Conservation (phyloP, 2,113 vertebrate genomes). For the Lampris incognitus region DNA sequence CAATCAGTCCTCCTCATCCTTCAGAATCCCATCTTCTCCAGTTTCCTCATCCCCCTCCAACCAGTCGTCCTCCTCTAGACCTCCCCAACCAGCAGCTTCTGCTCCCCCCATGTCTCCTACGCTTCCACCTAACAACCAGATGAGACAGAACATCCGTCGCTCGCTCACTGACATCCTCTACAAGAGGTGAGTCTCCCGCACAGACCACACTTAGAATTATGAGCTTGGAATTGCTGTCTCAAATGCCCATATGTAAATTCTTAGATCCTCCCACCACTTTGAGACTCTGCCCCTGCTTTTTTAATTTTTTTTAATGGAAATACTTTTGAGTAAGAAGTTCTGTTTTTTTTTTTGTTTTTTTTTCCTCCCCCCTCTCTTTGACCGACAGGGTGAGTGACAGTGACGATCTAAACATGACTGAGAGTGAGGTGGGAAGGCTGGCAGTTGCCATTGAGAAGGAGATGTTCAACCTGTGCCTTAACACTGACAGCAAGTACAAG, state of each 20-base stretch:
- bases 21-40: conserved; percentile 68
- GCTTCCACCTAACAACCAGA: conserved; percentile 92
- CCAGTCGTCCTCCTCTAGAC: conserved; percentile 64
- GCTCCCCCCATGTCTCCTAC: conserved; percentile 56
- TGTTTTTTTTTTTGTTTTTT: conserved; percentile 1
- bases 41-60: conserved; percentile 57
- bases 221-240: no score
- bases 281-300: no score
- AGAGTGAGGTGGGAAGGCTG: conserved; percentile 89
- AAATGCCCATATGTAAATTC: no score
- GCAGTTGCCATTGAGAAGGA: conserved; percentile 95
- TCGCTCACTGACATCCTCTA: conserved; percentile 96
- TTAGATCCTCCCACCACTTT: no score
- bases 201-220: no score
- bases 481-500: conserved; percentile 97
- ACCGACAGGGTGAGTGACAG: conserved; percentile 90
- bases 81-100: conserved; percentile 49
- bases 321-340: not conserved
- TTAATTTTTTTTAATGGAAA: not conserved
- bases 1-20: conserved; percentile 53
- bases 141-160: conserved; percentile 95
- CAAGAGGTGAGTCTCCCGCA: conserved; percentile 88
- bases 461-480: conserved; percentile 93
- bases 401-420: conserved; percentile 93
- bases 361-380: no score